phyloP scores from a whole-genome alignment of 2,888 invertebrate species.

The Pseudoips prasinana region DNA sequence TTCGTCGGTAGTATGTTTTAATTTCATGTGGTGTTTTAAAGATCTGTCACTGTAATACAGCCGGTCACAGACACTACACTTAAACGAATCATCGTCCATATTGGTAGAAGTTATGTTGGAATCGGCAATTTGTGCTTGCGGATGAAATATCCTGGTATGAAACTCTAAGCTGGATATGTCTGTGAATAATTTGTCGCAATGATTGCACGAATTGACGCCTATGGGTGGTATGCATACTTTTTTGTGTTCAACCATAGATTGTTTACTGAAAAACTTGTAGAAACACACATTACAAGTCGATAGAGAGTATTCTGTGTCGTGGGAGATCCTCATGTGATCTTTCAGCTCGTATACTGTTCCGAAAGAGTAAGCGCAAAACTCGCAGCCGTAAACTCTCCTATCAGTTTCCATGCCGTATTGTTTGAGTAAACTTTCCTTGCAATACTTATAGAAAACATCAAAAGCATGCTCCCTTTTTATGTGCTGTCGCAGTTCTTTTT shows the following conservation, averaged over 20 bases:
- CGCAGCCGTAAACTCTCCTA: conserved; percentile 47
- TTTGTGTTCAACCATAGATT: conserved; percentile 50
- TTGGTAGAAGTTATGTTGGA: conserved; percentile 51
- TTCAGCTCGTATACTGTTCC: conserved; percentile 53
- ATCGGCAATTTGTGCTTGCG: conserved; percentile 58
- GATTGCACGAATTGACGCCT: conserved; percentile 50
- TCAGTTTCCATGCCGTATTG: conserved; percentile 23
- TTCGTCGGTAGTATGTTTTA: conserved; percentile 60
- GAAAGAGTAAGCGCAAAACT: conserved; percentile 48
- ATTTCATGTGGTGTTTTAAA: conserved; percentile 60
- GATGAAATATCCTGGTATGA: conserved; percentile 62
- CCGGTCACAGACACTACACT: conserved; percentile 52
- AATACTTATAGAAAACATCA: conserved; percentile 58
- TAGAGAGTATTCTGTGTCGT: conserved; percentile 52
- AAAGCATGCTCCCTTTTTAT: conserved; percentile 58
- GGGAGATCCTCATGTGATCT: conserved; percentile 53
- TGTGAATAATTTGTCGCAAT: conserved; percentile 66
- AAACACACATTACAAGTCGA: conserved; percentile 67
- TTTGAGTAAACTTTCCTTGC: conserved; percentile 48
- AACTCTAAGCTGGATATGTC: conserved; percentile 62
- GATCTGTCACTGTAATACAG: conserved; percentile 64
- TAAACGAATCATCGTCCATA: conserved; percentile 44
- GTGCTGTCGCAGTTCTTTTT: conserved; percentile 49
- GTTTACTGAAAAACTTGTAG: conserved; percentile 56
- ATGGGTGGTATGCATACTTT: conserved; percentile 55